These are phyloP conservation scores for Rattus rattus DNA, from an alignment of 2,113 vertebrate species.

Conservation along the genomic window DNA sequence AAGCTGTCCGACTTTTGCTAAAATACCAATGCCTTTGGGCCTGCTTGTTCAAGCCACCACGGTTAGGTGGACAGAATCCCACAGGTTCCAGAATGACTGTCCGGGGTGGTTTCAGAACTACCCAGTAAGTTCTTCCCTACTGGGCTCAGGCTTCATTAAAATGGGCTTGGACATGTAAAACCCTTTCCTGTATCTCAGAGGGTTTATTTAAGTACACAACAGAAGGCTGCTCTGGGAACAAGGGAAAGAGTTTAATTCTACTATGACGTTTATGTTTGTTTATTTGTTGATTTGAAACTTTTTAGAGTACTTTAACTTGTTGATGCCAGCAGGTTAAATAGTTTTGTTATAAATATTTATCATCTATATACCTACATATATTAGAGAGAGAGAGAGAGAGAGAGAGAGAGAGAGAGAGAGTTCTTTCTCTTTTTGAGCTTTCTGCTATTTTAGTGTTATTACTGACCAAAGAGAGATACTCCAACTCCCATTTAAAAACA, in stretches of 20 bases:
- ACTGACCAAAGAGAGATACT: background rate
- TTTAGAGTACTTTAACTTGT: background rate
- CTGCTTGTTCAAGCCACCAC: conserved; percentile 8
- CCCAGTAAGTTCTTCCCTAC: conserved; percentile 73
- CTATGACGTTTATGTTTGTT: background rate
- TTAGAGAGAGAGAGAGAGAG: background rate
- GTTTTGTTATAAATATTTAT: background rate
- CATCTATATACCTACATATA: background rate
- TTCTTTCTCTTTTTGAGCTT: background rate
- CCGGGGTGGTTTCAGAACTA: conserved; percentile 75
- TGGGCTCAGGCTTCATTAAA: conserved; percentile 49
- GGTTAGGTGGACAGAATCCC: conserved; percentile 63
- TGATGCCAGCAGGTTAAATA: background rate
- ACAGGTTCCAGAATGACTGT: conserved; percentile 28
- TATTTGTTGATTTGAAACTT: background rate
- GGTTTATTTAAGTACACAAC: fast-evolving
- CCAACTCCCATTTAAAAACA: background rate
- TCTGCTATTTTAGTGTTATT: background rate
- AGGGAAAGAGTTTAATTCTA: background rate
- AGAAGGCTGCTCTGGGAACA: background rate
- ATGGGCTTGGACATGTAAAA: background rate
- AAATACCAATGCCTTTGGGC: conserved; percentile 53
- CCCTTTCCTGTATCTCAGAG: background rate
- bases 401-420: background rate
- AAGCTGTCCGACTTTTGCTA: conserved; percentile 64